Base-by-base conservation (phyloP, 2,888 invertebrate species). In the Norana najaformis region DNA sequence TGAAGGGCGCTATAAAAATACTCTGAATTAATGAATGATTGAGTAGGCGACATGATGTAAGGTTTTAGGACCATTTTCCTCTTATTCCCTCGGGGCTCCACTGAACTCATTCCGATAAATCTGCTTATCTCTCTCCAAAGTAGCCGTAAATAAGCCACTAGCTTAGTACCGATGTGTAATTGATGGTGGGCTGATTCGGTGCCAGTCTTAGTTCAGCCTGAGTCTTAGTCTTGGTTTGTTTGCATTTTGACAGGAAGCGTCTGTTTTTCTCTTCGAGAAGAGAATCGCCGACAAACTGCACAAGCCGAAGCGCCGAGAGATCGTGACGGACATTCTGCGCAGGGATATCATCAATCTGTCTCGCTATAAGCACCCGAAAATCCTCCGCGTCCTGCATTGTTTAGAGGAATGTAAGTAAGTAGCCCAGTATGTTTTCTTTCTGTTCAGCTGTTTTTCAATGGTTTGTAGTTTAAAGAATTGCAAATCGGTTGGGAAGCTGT, bases 221-320 rank as follows among this genome's bases (percentile, higher is more conserved):
- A 69, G 30, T 69, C n/a, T 69, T 69, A 69, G 69, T n/a, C 69
- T 69, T 13, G 6, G 30, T 69, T 1, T 69, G 69, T n/a, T 69
- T 30, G 30, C n/a, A 8, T 69, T 69, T 69, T 69, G 69, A 69
- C 91, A 92, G 92, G 91, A 91, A 53, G 91, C 88, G n/a, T 90
- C 92, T 6, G 90, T 92, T 16, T 92, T 92, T 53, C 41, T 92
- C 14, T 92, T 92, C 88, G 92, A 92, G 90, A 92, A 92, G 91
- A 90, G 90, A 88, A 92, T 88, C 20, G 92, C 91, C n/a, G 92
- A 92, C 36, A 98, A 98, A 94, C 95, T 98, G 85, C 97, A 97
- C 95, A 98, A 98, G 94, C 98, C 98, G 8, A 97, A 98, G 93
- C 96, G 97, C 91, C 97, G 98, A 94, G 98, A 98, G 94, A 97